phyloP scores from a whole-genome alignment of 1,140 invertebrate genomes.

The Hesperophylax magnus region DNA sequence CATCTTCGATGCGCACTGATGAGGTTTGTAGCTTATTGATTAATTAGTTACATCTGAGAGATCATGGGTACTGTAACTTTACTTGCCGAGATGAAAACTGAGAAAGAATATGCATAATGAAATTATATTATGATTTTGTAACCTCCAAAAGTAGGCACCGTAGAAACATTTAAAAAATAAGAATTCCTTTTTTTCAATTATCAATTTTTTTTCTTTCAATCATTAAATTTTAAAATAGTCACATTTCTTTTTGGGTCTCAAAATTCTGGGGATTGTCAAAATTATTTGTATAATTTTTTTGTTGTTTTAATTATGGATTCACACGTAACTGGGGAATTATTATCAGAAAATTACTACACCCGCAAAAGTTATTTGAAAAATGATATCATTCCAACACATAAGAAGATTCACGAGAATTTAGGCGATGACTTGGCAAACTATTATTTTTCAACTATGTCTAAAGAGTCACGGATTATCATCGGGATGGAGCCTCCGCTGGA shows the following conservation, averaged over 20 bases:
- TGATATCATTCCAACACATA: conserved; percentile 7
- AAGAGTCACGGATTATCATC: conserved; percentile 1
- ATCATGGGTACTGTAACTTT: no score
- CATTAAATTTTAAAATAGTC: no score
- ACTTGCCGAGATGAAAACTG: no score
- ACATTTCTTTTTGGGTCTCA: neutral
- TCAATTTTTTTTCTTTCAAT: no score
- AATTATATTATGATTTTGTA: no score
- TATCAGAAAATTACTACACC: conserved; percentile 25
- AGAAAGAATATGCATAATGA: no score
- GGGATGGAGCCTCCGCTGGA: conserved; percentile 13
- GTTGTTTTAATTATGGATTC: neutral
- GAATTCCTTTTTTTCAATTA: no score
- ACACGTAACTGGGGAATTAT: conserved; percentile 1
- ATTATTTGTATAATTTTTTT: neutral
- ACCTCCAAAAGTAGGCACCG: no score
- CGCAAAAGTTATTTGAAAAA: conserved; percentile 17
- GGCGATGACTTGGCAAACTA: neutral
- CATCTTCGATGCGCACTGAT: no score
- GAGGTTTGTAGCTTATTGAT: no score
- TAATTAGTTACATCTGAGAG: no score
- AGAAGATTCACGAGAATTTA: conserved; percentile 12
- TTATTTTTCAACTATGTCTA: conserved; percentile 19
- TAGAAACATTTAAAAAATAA: no score
- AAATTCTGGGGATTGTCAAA: neutral